Evolutionary conservation across 2,888 invertebrate species (phyloP).

Genomic region (Oxyteleia sp.): DNA sequence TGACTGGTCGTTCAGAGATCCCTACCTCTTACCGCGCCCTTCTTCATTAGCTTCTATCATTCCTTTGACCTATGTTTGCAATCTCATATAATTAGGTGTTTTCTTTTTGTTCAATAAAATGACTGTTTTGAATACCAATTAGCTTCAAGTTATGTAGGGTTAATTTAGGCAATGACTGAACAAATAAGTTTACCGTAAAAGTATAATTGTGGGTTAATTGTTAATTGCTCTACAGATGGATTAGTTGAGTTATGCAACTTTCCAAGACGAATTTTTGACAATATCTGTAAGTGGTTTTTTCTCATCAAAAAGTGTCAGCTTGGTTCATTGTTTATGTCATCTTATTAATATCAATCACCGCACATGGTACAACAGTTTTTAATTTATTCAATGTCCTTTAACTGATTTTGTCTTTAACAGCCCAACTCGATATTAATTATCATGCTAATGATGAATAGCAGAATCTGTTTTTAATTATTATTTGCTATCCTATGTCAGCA

Average conservation of each 20-base stretch:
- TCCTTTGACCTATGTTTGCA: constrained; percentile 39
- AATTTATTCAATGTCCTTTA: not conserved
- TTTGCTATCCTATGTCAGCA: not conserved
- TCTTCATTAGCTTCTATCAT: constrained; percentile 62
- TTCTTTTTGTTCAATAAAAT: constrained; percentile 47
- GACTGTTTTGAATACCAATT: constrained; percentile 52
- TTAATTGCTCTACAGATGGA: not conserved
- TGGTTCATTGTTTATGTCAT: constrained; percentile 2
- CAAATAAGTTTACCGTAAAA: constrained; percentile 22
- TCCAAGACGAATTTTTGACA: not conserved
- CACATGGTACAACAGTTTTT: not conserved
- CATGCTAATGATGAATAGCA: constrained; percentile 19
- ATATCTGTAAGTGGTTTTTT: not conserved
- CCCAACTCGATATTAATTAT: constrained; percentile 15
- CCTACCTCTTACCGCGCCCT: constrained; percentile 70
- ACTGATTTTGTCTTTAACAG: constrained; percentile 5
- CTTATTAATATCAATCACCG: constrained; percentile 15
- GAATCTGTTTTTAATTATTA: not conserved
- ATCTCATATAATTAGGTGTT: constrained; percentile 62
- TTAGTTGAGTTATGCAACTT: not conserved
- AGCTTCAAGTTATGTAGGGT: constrained; percentile 37
- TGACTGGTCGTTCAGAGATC: constrained; percentile 85
- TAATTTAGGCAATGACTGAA: constrained; percentile 53
- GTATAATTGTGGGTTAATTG: constrained; percentile 7
- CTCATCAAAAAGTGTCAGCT: constrained; percentile 2